phyloP scores from a whole-genome alignment of 2,113 vertebrate species.

The Ptyas mucosa region DNA sequence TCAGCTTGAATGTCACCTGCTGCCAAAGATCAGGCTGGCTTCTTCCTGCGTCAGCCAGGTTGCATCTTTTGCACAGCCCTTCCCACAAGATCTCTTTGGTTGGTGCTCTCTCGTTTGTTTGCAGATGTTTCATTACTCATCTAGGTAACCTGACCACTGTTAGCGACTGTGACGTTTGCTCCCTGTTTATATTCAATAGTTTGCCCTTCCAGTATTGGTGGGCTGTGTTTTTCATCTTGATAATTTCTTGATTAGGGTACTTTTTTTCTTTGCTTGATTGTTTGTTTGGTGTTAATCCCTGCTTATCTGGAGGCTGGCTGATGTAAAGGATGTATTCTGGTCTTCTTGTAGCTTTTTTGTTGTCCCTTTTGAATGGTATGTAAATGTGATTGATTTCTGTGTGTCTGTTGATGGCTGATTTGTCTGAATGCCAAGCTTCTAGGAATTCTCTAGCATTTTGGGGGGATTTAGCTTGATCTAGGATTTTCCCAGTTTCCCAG shows the following conservation, averaged over 20 bases:
- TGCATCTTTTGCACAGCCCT: neutral
- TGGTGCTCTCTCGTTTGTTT: neutral
- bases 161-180: neutral
- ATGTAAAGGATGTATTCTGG: neutral
- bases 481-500: neutral
- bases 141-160: neutral
- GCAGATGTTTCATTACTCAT: neutral
- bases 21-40: neutral
- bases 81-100: neutral
- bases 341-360: neutral
- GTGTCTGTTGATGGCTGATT: neutral
- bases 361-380: neutral
- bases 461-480: neutral
- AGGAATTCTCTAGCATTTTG: neutral
- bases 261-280: neutral
- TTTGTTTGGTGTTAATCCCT: neutral
- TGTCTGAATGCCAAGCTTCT: neutral
- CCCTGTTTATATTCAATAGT: neutral
- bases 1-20: neutral
- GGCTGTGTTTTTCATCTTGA: neutral
- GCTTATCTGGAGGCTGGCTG: neutral
- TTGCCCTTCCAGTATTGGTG: neutral
- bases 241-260: neutral
- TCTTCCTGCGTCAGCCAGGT: neutral
- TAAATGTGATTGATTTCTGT: neutral